These are phyloP conservation scores for Catharus ustulatus DNA, from an alignment of 2,797 vertebrate genomes.

Conservation along the genomic window DNA sequence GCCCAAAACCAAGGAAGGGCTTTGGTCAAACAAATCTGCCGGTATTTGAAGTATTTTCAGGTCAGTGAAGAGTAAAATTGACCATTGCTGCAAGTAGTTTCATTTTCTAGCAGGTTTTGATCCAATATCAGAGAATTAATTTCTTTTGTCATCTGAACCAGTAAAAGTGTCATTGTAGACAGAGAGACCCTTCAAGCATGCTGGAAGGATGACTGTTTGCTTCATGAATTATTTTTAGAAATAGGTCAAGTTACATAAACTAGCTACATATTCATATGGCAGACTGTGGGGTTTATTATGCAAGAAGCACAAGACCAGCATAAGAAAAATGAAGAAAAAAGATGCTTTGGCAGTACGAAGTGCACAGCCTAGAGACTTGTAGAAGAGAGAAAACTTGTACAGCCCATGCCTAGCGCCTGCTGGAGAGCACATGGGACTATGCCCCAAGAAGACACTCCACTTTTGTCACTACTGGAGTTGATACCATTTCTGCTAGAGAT, in stretches of 20 bases:
- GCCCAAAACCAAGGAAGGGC: not conserved
- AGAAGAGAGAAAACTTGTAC: not conserved
- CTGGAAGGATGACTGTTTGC: not conserved
- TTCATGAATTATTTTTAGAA: not conserved
- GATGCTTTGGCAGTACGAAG: not conserved
- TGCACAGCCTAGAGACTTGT: not conserved
- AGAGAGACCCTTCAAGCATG: not conserved
- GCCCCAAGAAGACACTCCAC: too few relatives aligned
- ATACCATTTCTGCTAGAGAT: not conserved
- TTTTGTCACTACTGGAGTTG: not conserved
- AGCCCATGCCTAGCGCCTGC: not conserved
- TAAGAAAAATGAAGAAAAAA: not conserved
- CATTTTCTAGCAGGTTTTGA: not conserved
- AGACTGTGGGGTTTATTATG: not conserved
- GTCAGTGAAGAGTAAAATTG: not conserved
- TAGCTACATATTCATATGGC: not conserved
- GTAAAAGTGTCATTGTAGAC: not conserved
- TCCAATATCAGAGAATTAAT: not conserved
- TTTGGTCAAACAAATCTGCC: not conserved
- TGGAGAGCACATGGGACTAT: fast-evolving
- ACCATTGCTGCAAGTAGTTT: not conserved
- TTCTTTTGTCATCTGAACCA: not conserved
- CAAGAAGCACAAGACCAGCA: not conserved
- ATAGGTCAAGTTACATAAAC: not conserved
- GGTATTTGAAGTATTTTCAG: not conserved